Percentiles rank a stretch among this genome's conserved stretches.
These are phyloP conservation scores for Podarcis siculus DNA, from an alignment of 2,797 vertebrate genomes.

Conservation along the genomic window DNA sequence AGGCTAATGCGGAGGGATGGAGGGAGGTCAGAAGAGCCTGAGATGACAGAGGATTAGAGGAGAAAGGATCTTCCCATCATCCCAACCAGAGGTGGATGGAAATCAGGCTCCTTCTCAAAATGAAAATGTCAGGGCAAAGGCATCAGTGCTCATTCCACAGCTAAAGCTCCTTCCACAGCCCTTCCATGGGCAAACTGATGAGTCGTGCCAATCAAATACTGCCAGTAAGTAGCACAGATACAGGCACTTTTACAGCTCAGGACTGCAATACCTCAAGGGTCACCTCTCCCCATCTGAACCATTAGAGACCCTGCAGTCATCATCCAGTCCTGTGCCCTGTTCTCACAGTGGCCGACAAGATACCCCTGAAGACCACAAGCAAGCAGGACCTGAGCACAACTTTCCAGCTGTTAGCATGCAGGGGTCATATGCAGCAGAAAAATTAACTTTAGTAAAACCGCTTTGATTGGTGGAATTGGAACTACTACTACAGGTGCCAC, in stretches of 20 bases:
- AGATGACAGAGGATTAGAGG: slow-evolving; percentile 63
- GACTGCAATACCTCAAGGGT: too few relatives aligned
- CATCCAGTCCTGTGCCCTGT: too few relatives aligned
- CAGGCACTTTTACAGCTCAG: not conserved
- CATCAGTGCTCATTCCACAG: slow-evolving; percentile 33
- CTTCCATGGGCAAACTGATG: slow-evolving; percentile 19
- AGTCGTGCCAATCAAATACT: not conserved
- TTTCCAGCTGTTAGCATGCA: not conserved
- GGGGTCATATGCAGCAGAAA: too few relatives aligned
- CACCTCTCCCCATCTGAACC: too few relatives aligned
- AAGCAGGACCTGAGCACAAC: too few relatives aligned
- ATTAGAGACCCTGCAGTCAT: too few relatives aligned
- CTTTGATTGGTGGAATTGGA: too few relatives aligned
- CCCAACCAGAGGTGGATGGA: slow-evolving; percentile 58
- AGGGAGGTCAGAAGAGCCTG: slow-evolving; percentile 78
- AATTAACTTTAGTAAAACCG: too few relatives aligned
- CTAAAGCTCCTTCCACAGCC: slow-evolving; percentile 34
- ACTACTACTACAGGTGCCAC: too few relatives aligned
- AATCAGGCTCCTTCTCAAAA: slow-evolving; percentile 57
- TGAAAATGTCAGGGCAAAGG: slow-evolving; percentile 57
- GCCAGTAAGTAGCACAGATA: not conserved
- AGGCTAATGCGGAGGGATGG: slow-evolving; percentile 86
- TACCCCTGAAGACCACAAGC: too few relatives aligned
- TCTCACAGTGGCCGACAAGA: too few relatives aligned
- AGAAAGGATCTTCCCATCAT: slow-evolving; percentile 50